Base-by-base conservation (phyloP, 2,113 vertebrate genomes). In the Brachyhypopomus gauderio region DNA sequence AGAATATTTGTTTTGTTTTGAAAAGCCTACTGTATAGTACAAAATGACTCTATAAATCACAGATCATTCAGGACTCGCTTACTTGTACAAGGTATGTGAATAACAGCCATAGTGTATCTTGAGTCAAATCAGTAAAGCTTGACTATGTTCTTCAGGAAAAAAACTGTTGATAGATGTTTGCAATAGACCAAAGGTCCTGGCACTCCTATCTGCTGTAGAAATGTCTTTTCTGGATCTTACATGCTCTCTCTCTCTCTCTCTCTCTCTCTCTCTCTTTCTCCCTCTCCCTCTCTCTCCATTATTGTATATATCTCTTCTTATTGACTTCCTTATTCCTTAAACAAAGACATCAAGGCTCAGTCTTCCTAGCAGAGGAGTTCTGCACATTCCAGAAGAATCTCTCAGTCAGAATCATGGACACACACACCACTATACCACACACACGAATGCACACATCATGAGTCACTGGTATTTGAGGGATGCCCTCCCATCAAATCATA, bases 361-460 rank as follows among this genome's bases (percentile, higher is more conserved):
- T 63, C 19, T 23, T 34, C 25, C 5, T 52, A 27, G 25, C 36
- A 74, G 64, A 66, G 34, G 30, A 72, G 75, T 83, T 79, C 63
- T 73, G 30, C 45, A 82, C 67, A 45, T 82, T 86, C 79, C 76
- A 73, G 19, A 63, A 82, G 62, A 55, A 30, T 52, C 78, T 84
- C 66, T 73, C 67, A 82, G n/a, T 30, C 30, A 30, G 30, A 30
- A 30, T 30, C 9, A 69, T 72, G 75, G 38, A 23, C 63, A 85
- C 76, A 83, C 78, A 56, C 60, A 20, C 36, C 45, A 38, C 70
- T 81, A 69, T 9, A 72, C 75, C 52, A 22, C 66, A 12, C 2
- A 80, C 48, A 75, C 72, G 59, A 17, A 82, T 8, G 41, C 59
- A 60, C 25, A 63, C 30, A 45, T 5, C 17, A 78, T 79, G 63